Conservation (phyloP, 2,888 invertebrate genomes). For the Drosophila rubida region DNA sequence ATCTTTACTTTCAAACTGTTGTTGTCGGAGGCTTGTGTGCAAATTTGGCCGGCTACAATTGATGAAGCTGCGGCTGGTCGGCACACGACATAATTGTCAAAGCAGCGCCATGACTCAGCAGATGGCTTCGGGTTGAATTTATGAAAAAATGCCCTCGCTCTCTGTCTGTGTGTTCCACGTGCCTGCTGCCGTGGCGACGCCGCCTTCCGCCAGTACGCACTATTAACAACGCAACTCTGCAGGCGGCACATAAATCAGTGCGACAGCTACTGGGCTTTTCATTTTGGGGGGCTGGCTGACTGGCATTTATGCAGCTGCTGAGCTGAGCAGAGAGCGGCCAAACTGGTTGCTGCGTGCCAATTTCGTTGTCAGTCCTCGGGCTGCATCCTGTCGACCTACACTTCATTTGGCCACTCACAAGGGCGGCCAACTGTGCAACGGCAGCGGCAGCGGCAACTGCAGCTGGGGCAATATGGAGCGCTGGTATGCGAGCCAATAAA, state of each 20-base stretch:
- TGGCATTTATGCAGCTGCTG: constrained; percentile 26
- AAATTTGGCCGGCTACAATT: constrained; percentile 26
- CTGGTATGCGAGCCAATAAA: constrained; percentile 16
- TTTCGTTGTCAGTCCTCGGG: constrained; percentile 9
- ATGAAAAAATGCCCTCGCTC: constrained; percentile 29
- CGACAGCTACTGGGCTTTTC: constrained; percentile 74
- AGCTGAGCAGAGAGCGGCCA: constrained; percentile 4
- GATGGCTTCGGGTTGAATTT: constrained; percentile 46
- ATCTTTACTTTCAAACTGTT: constrained; percentile 25
- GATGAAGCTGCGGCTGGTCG: constrained; percentile 45
- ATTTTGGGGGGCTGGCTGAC: constrained; percentile 20
- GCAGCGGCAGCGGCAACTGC: too few relatives aligned
- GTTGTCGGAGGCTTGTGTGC: constrained; percentile 48
- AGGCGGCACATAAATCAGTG: constrained; percentile 69
- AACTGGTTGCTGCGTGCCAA: constrained; percentile 26
- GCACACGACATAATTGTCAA: constrained; percentile 61
- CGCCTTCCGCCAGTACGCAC: constrained; percentile 21
- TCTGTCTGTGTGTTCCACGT: constrained; percentile 11
- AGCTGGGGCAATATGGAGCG: background rate
- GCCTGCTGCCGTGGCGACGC: background rate
- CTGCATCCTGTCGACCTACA: constrained; percentile 22
- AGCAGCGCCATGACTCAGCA: constrained; percentile 35
- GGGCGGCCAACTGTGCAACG: constrained; percentile 28
- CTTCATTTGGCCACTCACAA: constrained; percentile 19
- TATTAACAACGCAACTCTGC: constrained; percentile 30